Evolutionary conservation across 2,797 vertebrate species (phyloP), one percentile per base, ranked within the genome.

Genomic region (Falco berigora): DNA sequence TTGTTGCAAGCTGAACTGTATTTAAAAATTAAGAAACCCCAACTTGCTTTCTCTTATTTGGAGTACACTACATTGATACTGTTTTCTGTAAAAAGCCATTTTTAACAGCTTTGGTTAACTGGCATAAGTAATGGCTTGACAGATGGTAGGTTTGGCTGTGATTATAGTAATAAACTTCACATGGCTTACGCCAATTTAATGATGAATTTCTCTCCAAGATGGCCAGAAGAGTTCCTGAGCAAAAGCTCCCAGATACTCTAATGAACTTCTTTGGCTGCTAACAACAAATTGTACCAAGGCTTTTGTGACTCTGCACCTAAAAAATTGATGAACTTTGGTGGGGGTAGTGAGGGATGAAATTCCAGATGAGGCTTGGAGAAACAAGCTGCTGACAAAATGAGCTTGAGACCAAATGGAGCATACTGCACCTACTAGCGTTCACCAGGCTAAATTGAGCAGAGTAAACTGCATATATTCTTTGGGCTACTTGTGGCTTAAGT

Each of bases 401-500:
- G 18, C 9, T 72, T 47, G 68, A 12, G 30, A n/a, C n/a, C n/a
- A n/a, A n/a, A n/a, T n/a, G n/a, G n/a, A n/a, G n/a, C n/a, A n/a
- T n/a, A n/a, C n/a, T n/a, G n/a, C n/a, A n/a, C n/a, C n/a, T n/a
- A n/a, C n/a, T n/a, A n/a, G n/a, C n/a, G n/a, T n/a, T n/a, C 20
- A 16, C 47, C 30, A 8, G 47, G 23, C 23, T 50, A 5, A 14
- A 18, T 52, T 34, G 5, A 8, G 24, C 40, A 30, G 14, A 10
- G 17, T 30, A 47, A 47, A 13, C 49, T 5, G 38, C 10, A 0
- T 12, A 0, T 12, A 0, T 42, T n/a, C 34, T 23, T 58, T 10
- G 59, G 61, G 50, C 63, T 40, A 4, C 52, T 18, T 4, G 1
- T 4, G 12, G 40, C 32, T 61, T 5, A 22, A n/a, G 46, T 2